These are phyloP conservation scores for Teleiodes luculella DNA, from an alignment of 2,888 invertebrate species.

Conservation along the genomic window DNA sequence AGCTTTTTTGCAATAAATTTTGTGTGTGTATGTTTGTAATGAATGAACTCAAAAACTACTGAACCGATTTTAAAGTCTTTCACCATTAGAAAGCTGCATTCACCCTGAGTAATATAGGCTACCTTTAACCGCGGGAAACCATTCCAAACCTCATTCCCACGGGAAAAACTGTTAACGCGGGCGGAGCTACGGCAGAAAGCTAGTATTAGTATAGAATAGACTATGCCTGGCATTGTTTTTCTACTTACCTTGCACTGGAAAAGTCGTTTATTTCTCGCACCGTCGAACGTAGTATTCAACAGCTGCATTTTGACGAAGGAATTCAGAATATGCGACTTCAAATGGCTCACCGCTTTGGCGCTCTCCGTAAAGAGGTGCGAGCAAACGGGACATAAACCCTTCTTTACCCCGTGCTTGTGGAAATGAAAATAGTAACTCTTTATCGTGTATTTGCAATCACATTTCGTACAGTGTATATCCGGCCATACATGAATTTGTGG, in stretches of 20 bases:
- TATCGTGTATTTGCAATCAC: background rate
- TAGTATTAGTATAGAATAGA: no score
- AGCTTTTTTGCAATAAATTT: no score
- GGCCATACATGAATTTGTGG: background rate
- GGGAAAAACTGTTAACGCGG: no score
- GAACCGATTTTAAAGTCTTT: no score
- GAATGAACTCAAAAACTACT: no score
- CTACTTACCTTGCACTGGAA: conserved; percentile 35
- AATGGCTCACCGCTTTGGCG: background rate
- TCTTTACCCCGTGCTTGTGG: conserved; percentile 22
- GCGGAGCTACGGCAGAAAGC: no score
- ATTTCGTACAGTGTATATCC: background rate
- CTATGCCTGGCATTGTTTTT: no score
- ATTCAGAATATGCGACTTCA: conserved; percentile 27
- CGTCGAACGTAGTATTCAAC: conserved; percentile 7
- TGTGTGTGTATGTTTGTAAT: no score
- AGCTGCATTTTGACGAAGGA: conserved; percentile 21
- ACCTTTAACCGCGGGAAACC: no score
- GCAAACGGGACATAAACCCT: conserved; percentile 36
- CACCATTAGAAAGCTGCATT: no score
- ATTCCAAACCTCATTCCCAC: no score
- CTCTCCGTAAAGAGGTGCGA: conserved; percentile 12
- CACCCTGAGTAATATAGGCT: no score
- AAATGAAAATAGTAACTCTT: conserved; percentile 39
- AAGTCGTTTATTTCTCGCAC: background rate